Evolutionary conservation across 2,113 vertebrate species (phyloP).

Genomic region (Nyctibius bracteatus): DNA sequence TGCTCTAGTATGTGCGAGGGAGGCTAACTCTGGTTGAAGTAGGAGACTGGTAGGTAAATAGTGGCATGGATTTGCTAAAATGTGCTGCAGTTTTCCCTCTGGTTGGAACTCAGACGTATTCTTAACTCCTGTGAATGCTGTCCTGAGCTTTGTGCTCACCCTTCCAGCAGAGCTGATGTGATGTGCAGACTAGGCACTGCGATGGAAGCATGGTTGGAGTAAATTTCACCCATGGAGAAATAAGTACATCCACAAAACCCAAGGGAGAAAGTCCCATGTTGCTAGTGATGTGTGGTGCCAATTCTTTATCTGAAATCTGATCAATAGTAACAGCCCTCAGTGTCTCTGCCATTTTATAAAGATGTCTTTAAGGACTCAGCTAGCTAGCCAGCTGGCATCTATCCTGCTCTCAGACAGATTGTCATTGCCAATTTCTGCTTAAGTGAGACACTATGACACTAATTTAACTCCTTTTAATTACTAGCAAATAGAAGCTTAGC

Average conservation of each 20-base stretch:
- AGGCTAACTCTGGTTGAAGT: not conserved
- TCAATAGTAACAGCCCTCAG: not conserved
- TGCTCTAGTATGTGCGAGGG: not conserved
- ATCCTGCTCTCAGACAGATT: not conserved
- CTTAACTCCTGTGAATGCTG: not conserved
- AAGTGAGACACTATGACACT: not conserved
- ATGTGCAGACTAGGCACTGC: not conserved
- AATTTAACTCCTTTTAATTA: constrained; percentile 24
- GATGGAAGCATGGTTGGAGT: not conserved
- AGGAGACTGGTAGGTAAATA: not conserved
- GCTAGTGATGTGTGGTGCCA: not conserved
- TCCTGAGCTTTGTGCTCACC: not conserved
- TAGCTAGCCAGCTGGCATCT: constrained; percentile 12
- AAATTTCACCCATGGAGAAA: not conserved
- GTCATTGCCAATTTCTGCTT: not conserved
- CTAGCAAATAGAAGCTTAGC: not conserved
- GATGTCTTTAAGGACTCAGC: not conserved
- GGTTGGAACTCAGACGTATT: not conserved
- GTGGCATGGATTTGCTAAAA: not conserved
- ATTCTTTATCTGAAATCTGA: constrained; percentile 13
- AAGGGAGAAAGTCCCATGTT: not conserved
- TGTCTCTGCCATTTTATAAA: constrained; percentile 34
- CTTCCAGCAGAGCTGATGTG: rapidly evolving
- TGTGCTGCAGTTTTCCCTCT: not conserved
- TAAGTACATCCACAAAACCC: not conserved